phyloP scores from a whole-genome alignment of 2,888 invertebrate genomes.

The Diarsia rubi region DNA sequence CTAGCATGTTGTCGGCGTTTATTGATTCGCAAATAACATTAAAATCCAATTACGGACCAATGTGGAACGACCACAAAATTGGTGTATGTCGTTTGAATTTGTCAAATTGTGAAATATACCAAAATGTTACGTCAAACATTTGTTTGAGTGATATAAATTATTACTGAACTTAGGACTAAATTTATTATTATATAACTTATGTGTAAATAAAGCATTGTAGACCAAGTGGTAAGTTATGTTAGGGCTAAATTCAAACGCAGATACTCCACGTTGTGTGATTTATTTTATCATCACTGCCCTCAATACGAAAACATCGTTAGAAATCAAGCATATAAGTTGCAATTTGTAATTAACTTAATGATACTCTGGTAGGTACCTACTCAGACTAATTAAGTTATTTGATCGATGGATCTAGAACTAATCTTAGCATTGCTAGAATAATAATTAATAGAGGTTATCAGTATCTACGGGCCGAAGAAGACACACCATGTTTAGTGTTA shows the following conservation, averaged over 20 bases:
- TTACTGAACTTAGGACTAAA: neutral
- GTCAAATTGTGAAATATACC: constrained; percentile 3
- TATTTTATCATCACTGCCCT: neutral
- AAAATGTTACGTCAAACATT: constrained; percentile 10
- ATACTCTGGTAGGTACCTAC: neutral
- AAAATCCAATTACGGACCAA: constrained; percentile 20
- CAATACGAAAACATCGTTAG: neutral
- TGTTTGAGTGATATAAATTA: neutral
- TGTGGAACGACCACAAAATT: constrained; percentile 18
- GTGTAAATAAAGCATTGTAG: neutral
- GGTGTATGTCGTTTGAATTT: constrained; percentile 2
- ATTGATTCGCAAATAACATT: constrained; percentile 34
- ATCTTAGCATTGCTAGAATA: constrained; percentile 21
- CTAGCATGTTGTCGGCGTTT: neutral
- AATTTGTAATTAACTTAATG: constrained; percentile 12
- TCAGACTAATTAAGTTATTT: constrained; percentile 27
- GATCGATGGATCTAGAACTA: constrained; percentile 27
- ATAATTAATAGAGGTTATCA: constrained; percentile 25
- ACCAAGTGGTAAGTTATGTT: neutral
- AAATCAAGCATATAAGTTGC: constrained; percentile 6
- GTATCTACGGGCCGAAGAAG: neutral
- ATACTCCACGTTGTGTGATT: neutral
- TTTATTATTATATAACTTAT: neutral
- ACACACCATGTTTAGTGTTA: neutral
- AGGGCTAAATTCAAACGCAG: too few relatives aligned